A percentile compares a stretch with the other conserved stretches of the same genome.
phyloP scores from a whole-genome alignment of 2,888 invertebrate species.

The Noctua janthe region DNA sequence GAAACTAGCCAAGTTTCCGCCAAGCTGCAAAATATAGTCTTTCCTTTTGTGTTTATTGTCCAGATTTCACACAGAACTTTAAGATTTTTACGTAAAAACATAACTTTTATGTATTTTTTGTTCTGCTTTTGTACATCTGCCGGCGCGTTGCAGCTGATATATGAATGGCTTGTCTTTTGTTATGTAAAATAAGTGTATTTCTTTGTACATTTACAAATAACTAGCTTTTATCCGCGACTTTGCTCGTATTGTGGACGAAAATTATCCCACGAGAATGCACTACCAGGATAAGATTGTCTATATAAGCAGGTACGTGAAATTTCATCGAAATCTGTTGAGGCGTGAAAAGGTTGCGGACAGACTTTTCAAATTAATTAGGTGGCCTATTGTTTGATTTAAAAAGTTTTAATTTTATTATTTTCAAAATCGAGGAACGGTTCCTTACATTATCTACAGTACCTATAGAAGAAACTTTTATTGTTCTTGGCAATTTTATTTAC shows the following conservation, averaged over 20 bases:
- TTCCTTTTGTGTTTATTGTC: conserved; percentile 60
- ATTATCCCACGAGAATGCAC: not conserved
- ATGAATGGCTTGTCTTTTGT: conserved; percentile 23
- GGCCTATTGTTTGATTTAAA: not conserved
- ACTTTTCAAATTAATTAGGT: not conserved
- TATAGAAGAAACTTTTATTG: not conserved
- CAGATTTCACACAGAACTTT: conserved; percentile 54
- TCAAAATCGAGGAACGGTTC: not conserved
- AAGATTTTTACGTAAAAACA: conserved; percentile 49
- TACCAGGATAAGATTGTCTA: not conserved
- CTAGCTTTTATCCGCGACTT: not conserved
- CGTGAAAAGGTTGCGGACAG: not conserved
- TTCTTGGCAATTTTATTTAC: not conserved
- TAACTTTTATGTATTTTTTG: conserved; percentile 21
- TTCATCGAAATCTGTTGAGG: not conserved
- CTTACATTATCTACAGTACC: not conserved
- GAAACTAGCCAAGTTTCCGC: conserved; percentile 66
- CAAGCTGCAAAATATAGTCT: conserved; percentile 59
- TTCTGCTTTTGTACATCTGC: conserved; percentile 43
- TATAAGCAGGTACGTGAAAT: not conserved
- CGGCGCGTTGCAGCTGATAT: conserved; percentile 23
- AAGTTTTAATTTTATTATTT: not conserved
- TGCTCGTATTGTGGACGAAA: not conserved
- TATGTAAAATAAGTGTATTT: conserved; percentile 18
- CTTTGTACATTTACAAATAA: not conserved